Base-by-base conservation (phyloP, 2,888 invertebrate species). In the Watsonalla binaria region DNA sequence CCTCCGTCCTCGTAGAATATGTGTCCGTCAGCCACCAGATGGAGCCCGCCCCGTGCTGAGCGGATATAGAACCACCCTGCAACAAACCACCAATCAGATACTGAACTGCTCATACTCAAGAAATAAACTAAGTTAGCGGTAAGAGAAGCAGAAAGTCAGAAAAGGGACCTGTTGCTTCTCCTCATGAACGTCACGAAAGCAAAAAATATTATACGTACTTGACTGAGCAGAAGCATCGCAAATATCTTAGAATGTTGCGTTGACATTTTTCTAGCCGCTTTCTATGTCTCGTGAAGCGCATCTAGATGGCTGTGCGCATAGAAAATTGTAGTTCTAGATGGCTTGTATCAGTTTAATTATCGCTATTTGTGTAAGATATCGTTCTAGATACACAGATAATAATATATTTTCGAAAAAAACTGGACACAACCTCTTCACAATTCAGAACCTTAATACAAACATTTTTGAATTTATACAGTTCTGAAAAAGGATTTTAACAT, bases 1-100 rank as follows among this genome's bases (percentile, higher is more conserved):
- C 90, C 89, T 9, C 91, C 91, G 65, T 91, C 90, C 68, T 91
- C 91, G 70, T 91, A 91, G 75, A 90, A 91, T 64, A 91, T 90
- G 65, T 90, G 90, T 0, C 90, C 89, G 55, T 84, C 85, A 1
- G 88, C 91, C 35, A 91, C 91, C 52, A 90, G 74, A 58, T 90
- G 90, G 54, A 90, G 71, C 0, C 90, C 90, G 8, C 91, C 91
- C 54, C 91, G 89, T 54, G 90, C 88, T 33, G 90, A 91, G 34
- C 88, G 80, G 56, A 90, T 88, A 74, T 90, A 90, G 78, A 90
- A 90, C 90, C 90, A 90, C 33, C 88, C 90, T 90, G 88, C 66
- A 84, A 85, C 65, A 64, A 74, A 55, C 9, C 42, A 5, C 7
- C 42, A 8, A 42, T 42, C 11, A 42, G 42, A 11, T 42, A 11